These are phyloP conservation scores for Dendropsophus ebraccatus DNA, from an alignment of 2,113 vertebrate genomes.

Conservation along the genomic window DNA sequence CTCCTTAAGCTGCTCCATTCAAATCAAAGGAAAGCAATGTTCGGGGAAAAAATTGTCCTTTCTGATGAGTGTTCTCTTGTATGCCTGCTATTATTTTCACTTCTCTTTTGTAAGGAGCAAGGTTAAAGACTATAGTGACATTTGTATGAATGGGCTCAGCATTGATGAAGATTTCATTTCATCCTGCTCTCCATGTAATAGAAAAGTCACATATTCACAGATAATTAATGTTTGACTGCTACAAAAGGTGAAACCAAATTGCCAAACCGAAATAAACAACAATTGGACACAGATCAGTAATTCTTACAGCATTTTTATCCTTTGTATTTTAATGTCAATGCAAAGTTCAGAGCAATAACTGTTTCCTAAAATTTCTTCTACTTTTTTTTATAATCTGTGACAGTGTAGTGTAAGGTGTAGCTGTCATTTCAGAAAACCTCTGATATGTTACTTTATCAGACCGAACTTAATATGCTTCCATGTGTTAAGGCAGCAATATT, in stretches of 20 bases:
- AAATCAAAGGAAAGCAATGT: not conserved
- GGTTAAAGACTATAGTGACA: not conserved
- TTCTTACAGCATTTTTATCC: slow-evolving; percentile 16
- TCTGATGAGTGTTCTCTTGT: not conserved
- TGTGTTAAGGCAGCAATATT: too few species aligned
- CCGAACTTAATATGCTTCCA: too few species aligned
- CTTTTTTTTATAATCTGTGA: not conserved
- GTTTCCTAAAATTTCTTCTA: not conserved
- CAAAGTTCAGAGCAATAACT: slow-evolving; percentile 50
- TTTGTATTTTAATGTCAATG: slow-evolving; percentile 46
- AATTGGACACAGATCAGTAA: slow-evolving; percentile 35
- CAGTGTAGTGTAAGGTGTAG: too few species aligned
- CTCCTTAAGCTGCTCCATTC: not conserved
- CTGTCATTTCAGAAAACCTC: too few species aligned
- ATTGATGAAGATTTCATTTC: slow-evolving; percentile 1
- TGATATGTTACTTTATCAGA: too few species aligned
- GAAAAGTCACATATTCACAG: not conserved
- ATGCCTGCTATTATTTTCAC: not conserved
- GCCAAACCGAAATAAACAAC: slow-evolving; percentile 46
- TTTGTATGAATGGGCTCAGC: not conserved
- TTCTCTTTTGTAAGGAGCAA: not conserved
- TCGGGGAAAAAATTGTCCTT: not conserved
- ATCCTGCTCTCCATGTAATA: not conserved
- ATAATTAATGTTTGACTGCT: slow-evolving; percentile 39
- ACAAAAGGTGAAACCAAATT: slow-evolving; percentile 30